A percentile compares a stretch with the other conserved stretches of the same genome.
phyloP scores from a whole-genome alignment of 2,888 invertebrate species.

The Caenorhabditis sulstoni region DNA sequence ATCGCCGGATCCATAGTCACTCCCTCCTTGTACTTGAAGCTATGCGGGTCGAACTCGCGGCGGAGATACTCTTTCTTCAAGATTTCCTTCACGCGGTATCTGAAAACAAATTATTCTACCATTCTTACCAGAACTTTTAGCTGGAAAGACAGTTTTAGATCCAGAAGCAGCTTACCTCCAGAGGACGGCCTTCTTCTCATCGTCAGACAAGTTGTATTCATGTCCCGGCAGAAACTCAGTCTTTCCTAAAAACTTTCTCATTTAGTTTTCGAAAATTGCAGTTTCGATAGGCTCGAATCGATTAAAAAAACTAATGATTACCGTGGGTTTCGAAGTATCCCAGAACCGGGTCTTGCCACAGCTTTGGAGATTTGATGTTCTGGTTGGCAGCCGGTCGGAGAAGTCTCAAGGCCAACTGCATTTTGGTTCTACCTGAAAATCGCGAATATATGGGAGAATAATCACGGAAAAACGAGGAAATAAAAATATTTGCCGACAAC shows the following conservation, averaged over 20 bases:
- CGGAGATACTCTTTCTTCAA: slow-evolving; percentile 80
- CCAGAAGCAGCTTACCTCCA: slow-evolving; percentile 62
- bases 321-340: slow-evolving; percentile 74
- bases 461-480: slow-evolving; percentile 7
- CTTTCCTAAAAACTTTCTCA: slow-evolving; percentile 71
- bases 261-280: background rate
- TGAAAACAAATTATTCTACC: slow-evolving; percentile 56
- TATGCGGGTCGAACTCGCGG: slow-evolving; percentile 79
- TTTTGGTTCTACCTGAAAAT: slow-evolving; percentile 53
- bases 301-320: slow-evolving; percentile 27
- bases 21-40: slow-evolving; percentile 80
- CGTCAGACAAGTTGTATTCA: slow-evolving; percentile 79
- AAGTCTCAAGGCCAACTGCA: slow-evolving; percentile 76
- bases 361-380: slow-evolving; percentile 75
- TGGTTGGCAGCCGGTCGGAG: slow-evolving; percentile 80
- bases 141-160: background rate
- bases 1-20: slow-evolving; percentile 80
- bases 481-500: slow-evolving; percentile 30
- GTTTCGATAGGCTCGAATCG: background rate
- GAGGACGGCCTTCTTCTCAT: slow-evolving; percentile 78
- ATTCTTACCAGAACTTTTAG: no score
- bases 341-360: slow-evolving; percentile 79
- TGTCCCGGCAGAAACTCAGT: slow-evolving; percentile 79
- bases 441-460: background rate
- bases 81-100: slow-evolving; percentile 80